A percentile compares a stretch with the other conserved stretches of the same genome.
These are phyloP conservation scores for Harmothoe impar DNA, from an alignment of 2,888 invertebrate species.

Conservation along the genomic window DNA sequence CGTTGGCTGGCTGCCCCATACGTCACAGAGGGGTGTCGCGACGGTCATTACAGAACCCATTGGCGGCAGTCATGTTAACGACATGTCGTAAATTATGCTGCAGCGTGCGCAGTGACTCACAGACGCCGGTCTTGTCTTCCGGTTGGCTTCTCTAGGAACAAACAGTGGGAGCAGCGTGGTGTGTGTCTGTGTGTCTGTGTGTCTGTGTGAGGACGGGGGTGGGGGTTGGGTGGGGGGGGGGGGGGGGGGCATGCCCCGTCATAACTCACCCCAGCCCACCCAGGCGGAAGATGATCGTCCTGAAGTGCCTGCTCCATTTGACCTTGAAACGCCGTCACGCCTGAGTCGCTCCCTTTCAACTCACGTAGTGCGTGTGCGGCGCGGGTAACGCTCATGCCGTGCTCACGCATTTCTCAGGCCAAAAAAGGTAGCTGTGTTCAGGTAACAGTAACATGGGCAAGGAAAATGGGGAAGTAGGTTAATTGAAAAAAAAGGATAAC, in stretches of 20 bases:
- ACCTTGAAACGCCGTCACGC: conserved; percentile 5
- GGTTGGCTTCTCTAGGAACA: conserved; percentile 10
- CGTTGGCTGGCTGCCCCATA: background rate
- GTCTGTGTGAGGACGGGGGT: background rate
- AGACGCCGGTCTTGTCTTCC: background rate
- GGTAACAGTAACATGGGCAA: no score
- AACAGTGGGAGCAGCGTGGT: background rate
- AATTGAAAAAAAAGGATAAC: no score
- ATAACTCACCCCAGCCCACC: background rate
- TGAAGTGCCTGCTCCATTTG: background rate
- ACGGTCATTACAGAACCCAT: conserved; percentile 38
- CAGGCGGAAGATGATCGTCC: background rate
- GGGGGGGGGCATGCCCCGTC: no score
- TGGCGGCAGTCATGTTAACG: background rate
- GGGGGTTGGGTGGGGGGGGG: background rate
- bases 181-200: no score
- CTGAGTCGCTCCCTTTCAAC: background rate
- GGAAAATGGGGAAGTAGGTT: no score
- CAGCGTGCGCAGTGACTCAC: conserved; percentile 20
- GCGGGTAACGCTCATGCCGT: no score
- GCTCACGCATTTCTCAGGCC: no score
- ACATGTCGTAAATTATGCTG: background rate
- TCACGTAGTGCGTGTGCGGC: no score
- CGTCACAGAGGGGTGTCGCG: background rate
- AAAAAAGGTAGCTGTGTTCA: no score